Evolutionary conservation across 2,888 invertebrate genomes (phyloP), one percentile per base, ranked within the genome.

Genomic region (Agrochola macilenta): DNA sequence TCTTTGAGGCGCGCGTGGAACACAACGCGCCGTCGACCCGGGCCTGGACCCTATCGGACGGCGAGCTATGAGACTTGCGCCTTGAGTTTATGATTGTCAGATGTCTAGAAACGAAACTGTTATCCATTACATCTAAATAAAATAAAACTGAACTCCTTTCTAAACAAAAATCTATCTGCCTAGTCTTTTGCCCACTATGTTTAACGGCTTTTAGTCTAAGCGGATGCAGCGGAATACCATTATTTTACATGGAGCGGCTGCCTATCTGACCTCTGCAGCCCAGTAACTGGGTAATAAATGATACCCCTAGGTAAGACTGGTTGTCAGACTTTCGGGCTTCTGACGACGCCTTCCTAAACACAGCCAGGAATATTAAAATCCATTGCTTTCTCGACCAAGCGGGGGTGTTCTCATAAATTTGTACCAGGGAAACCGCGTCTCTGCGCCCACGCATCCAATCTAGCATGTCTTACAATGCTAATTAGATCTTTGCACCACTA

Each of bases 401-500:
- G 77, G 79, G 78, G 75, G 85, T 82, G 85, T 88, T 86, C 83
- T 87, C 91, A 92, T 93, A 93, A 93, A 93, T 92, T 92, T 89
- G 91, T 90, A 87, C 84, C 75, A 81, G 69, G 84, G 81, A 81
- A 85, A 85, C 83, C 70, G 72, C 88, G 87, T 88, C 88, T 80
- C 78, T 83, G 78, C 92, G 87, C 93, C 94, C 89, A 93, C 94
- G 89, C 92, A 86, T 86, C 86, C 89, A 87, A 90, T 90, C 89
- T 86, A 85, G 84, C 86, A 89, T 92, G 91, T 92, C 89, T 89
- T 90, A 88, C 87, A 87, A 93, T 92, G 93, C 88, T 88, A 88
- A 88, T 95, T 94, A 94, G 93, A 92, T 93, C 91, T 92, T 91
- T 91, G 89, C 88, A 91, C 91, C 90, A 91, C 91, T 92, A 90